These are phyloP conservation scores for Arctocebus calabarensis DNA, from an alignment of 2,797 vertebrate genomes.

Conservation along the genomic window DNA sequence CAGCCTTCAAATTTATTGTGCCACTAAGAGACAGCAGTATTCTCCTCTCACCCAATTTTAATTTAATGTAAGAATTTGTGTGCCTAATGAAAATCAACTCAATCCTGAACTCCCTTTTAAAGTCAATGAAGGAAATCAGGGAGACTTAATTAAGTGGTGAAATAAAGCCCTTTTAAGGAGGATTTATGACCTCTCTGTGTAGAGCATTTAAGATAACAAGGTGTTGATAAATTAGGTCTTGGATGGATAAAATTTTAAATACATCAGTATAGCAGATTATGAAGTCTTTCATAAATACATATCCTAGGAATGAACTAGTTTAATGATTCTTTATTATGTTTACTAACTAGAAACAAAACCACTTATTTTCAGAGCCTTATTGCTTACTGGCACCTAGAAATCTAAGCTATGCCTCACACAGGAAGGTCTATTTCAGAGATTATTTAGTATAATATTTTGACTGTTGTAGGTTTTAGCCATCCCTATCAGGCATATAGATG, in stretches of 20 bases:
- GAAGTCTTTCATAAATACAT: constrained; percentile 62
- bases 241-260: constrained; percentile 74
- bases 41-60: constrained; percentile 66
- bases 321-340: constrained; percentile 20
- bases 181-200: constrained; percentile 77
- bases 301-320: neutral
- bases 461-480: neutral
- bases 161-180: constrained; percentile 79
- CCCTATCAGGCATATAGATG: neutral
- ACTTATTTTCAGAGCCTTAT: neutral
- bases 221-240: constrained; percentile 82
- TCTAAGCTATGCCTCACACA: neutral
- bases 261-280: constrained; percentile 55
- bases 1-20: constrained; percentile 57
- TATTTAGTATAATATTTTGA: neutral
- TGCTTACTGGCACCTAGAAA: neutral
- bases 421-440: neutral
- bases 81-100: constrained; percentile 78
- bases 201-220: constrained; percentile 83
- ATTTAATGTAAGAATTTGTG: constrained; percentile 67
- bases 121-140: constrained; percentile 81
- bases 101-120: constrained; percentile 72
- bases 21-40: constrained; percentile 52
- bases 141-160: constrained; percentile 82
- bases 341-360: constrained; percentile 40